Conservation (phyloP, 1,140 invertebrate genomes). For the Drosophila funebris region DNA sequence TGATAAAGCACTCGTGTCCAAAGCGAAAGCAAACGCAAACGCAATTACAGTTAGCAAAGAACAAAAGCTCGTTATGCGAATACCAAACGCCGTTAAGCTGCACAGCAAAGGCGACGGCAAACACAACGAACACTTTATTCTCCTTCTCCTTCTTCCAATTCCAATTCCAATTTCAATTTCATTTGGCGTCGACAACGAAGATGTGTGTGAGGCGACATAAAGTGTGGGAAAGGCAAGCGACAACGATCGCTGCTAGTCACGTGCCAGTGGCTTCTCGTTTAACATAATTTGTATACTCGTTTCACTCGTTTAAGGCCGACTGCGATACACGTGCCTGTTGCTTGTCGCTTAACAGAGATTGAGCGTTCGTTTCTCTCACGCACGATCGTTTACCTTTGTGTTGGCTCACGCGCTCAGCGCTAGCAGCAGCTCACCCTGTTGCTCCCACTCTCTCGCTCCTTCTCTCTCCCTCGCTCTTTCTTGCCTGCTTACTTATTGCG, state of each 20-base stretch:
- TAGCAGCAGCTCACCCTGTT: slow-evolving; percentile 33
- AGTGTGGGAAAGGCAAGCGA: neutral
- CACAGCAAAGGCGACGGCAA: neutral
- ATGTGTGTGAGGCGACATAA: neutral
- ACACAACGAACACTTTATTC: slow-evolving; percentile 1
- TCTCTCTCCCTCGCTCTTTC: neutral
- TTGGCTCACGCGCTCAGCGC: slow-evolving; percentile 61
- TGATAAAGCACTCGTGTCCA: slow-evolving; percentile 29
- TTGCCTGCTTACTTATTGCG: neutral
- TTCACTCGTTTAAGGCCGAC: neutral
- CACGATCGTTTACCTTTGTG: slow-evolving; percentile 28
- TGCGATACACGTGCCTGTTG: slow-evolving; percentile 11
- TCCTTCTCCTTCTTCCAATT: neutral
- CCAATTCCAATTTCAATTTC: slow-evolving; percentile 24
- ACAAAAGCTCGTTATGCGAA: slow-evolving; percentile 62
- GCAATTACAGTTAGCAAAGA: slow-evolving; percentile 68
- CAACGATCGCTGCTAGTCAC: slow-evolving; percentile 9
- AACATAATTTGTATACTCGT: neutral
- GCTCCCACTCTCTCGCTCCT: neutral
- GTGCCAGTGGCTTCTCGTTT: neutral
- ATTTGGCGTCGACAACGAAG: slow-evolving; percentile 2
- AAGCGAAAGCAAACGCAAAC: slow-evolving; percentile 45
- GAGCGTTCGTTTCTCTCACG: slow-evolving; percentile 16
- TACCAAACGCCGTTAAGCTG: slow-evolving; percentile 25
- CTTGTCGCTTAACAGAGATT: neutral